Percentiles rank a stretch among this genome's conserved stretches.
Evolutionary conservation across 2,797 vertebrate genomes (phyloP).

Genomic region (Molossus alvarezi): DNA sequence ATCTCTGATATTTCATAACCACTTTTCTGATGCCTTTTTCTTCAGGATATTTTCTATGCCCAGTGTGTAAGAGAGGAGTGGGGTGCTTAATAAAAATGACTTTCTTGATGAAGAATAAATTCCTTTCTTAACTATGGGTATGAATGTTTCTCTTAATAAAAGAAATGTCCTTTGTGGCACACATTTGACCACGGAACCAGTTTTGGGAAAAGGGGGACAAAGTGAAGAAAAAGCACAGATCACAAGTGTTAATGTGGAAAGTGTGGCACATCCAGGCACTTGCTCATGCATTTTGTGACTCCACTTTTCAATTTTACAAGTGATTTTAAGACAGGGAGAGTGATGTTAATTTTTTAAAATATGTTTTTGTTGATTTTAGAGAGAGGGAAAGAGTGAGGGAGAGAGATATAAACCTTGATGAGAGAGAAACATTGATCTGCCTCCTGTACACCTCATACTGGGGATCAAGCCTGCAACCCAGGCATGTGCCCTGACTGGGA

Average conservation of each 20-base stretch:
- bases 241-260: accelerated
- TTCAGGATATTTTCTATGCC: neutral
- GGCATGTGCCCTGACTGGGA: too few relatives aligned
- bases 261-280: accelerated
- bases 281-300: too few relatives aligned
- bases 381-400: too few relatives aligned
- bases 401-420: too few relatives aligned
- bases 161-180: too few relatives aligned
- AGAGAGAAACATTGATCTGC: too few relatives aligned
- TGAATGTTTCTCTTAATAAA: too few relatives aligned
- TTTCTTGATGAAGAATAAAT: neutral
- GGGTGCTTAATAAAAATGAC: neutral
- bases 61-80: accelerated
- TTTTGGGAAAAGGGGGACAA: neutral
- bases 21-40: too few relatives aligned
- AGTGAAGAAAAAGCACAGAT: neutral
- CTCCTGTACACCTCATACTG: too few relatives aligned
- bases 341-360: accelerated
- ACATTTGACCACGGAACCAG: neutral
- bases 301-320: accelerated
- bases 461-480: too few relatives aligned
- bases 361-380: too few relatives aligned
- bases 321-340: neutral
- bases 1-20: accelerated
- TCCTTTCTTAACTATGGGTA: neutral